Evolutionary conservation across 2,113 vertebrate species (phyloP), one percentile per base, ranked within the genome.

Genomic region (Ophiodon elongatus): DNA sequence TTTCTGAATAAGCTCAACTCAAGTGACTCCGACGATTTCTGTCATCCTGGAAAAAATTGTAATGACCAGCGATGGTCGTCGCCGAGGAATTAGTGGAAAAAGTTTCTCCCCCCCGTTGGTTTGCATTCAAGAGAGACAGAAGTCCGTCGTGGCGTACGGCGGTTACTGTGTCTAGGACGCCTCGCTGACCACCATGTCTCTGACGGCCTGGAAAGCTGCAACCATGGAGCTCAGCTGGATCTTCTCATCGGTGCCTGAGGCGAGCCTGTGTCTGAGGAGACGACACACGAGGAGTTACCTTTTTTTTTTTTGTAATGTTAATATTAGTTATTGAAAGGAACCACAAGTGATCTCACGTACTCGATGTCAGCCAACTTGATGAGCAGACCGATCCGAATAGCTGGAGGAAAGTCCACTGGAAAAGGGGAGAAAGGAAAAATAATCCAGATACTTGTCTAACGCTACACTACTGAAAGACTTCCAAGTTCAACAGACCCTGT

Each of bases 221-320:
- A 99, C 96, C 94, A 99, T 97, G 52, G 98, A 97, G 88, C 98
- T 98, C 80, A 99, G 95, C 96, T 99, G 98, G 84, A 99, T 97
- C 95, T 98, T 99, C 90, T 99, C 98, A 0, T 88, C 97, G 74
- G 97, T 98, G 37, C 98, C 98, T 1, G 96, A 96, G 1, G 98
- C 96, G 35, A 99, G 87, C 3, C 97, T 95, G 92, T 99, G 96
- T 93, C 98, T 99, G 66, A 79, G 2, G 75, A 78, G 54, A 45
- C 1, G 3, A 73, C 19, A 67, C 11, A 21, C 0, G 7, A 2
- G 66, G 3, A 31, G 17, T 23, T 47, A 10, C 45, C 17, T 17
- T 4, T 47, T 50, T 8, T 41, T 45, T 2, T 43, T 43, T 39
- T 45, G 43, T 39, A 39, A 9, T 39, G 43, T 45, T 45, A 45